Percentiles rank a stretch among this genome's conserved stretches.
Conservation (phyloP, 2,113 vertebrate species). For the Mystacornis crossleyi region DNA sequence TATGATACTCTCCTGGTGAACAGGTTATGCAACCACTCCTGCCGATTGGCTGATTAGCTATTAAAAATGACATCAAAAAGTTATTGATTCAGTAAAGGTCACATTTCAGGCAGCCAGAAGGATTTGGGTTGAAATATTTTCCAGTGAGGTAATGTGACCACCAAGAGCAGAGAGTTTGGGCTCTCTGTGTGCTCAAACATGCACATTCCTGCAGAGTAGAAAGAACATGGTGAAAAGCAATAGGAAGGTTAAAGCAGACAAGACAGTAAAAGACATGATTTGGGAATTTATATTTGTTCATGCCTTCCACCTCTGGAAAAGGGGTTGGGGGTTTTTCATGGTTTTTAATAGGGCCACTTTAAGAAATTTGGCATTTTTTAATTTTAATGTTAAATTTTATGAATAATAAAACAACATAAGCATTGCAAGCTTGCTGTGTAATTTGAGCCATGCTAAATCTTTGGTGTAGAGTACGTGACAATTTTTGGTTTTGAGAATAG, state of each 20-base stretch:
- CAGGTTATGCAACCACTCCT: neutral
- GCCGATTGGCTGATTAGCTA: neutral
- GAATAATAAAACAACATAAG: neutral
- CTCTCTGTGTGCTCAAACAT: neutral
- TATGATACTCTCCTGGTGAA: neutral
- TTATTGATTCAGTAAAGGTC: neutral
- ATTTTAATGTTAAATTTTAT: neutral
- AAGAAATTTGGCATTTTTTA: neutral
- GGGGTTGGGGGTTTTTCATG: fast-evolving
- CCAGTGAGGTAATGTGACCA: neutral
- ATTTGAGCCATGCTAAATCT: neutral
- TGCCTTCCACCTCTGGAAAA: neutral
- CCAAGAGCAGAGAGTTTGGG: neutral
- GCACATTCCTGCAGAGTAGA: neutral
- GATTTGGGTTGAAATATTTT: neutral
- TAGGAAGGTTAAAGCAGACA: neutral
- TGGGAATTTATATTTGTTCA: neutral
- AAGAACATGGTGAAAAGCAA: neutral
- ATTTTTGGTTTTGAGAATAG: neutral
- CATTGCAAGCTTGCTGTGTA: neutral
- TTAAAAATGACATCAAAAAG: neutral
- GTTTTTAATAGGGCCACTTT: neutral
- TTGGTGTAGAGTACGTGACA: neutral
- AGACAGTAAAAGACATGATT: neutral
- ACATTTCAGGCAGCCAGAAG: neutral